Percentiles rank a stretch among this genome's conserved stretches.
phyloP scores from a whole-genome alignment of 2,113 vertebrate species.

The Poicephalus gulielmi region DNA sequence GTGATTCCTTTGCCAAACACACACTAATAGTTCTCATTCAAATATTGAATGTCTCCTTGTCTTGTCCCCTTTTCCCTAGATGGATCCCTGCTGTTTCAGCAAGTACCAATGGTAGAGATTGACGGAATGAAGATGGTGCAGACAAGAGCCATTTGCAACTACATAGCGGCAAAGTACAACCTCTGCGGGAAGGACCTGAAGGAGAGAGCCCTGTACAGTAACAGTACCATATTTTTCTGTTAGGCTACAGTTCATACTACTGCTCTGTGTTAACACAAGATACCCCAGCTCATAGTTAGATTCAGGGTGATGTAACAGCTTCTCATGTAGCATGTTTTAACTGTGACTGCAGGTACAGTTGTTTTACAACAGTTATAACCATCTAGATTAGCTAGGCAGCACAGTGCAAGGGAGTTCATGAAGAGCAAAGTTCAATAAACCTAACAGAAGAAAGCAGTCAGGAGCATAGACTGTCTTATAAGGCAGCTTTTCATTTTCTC shows the following conservation, averaged over 20 bases:
- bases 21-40: neutral
- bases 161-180: constrained; percentile 82
- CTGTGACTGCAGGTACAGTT: neutral
- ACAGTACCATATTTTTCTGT: neutral
- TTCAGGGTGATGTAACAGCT: neutral
- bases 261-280: neutral
- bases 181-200: constrained; percentile 82
- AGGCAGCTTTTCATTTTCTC: neutral
- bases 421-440: neutral
- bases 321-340: neutral
- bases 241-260: neutral
- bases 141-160: constrained; percentile 70
- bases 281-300: neutral
- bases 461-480: neutral
- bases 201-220: constrained; percentile 78
- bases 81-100: constrained; percentile 82
- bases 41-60: neutral
- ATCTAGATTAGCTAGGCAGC: neutral
- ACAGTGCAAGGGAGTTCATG: neutral
- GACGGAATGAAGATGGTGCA: constrained; percentile 54
- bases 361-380: neutral
- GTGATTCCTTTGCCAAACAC: neutral
- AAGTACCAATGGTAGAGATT: constrained; percentile 89
- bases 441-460: neutral
- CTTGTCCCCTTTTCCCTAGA: constrained; percentile 19